Percentiles rank a stretch among this genome's conserved stretches.
phyloP scores from a whole-genome alignment of 1,140 invertebrate species.

The Plodia interpunctella region DNA sequence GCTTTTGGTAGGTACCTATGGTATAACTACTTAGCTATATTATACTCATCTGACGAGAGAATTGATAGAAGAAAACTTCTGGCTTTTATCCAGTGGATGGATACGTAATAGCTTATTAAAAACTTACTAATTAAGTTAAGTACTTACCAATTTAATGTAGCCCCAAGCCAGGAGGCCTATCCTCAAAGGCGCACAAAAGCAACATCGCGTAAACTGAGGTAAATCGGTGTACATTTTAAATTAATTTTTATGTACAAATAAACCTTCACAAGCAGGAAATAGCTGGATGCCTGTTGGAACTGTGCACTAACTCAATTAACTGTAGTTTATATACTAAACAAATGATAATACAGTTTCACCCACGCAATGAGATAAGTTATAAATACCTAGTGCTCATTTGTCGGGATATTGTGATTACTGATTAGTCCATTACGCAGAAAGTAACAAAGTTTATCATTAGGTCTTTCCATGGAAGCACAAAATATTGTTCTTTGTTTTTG shows the following conservation, averaged over 20 bases:
- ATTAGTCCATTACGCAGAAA: background rate
- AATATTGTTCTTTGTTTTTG: too few relatives aligned
- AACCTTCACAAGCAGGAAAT: background rate
- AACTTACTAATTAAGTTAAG: too few relatives aligned
- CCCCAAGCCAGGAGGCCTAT: conserved; percentile 29
- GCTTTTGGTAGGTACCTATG: too few relatives aligned
- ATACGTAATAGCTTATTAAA: too few relatives aligned
- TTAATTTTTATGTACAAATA: background rate
- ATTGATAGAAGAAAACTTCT: too few relatives aligned
- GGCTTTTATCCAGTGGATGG: too few relatives aligned
- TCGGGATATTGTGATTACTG: background rate
- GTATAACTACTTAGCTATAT: too few relatives aligned
- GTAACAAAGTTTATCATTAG: background rate
- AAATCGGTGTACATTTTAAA: conserved; percentile 18
- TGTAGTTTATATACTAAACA: conserved; percentile 3
- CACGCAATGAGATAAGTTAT: background rate
- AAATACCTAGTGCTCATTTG: background rate
- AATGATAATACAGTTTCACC: background rate
- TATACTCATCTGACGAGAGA: too few relatives aligned
- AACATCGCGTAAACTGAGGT: conserved; percentile 29
- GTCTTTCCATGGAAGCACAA: too few relatives aligned
- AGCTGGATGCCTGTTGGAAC: background rate
- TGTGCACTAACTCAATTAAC: background rate
- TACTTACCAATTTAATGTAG: conserved; percentile 36
- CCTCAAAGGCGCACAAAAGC: conserved; percentile 30